Base-by-base conservation (phyloP, 2,888 invertebrate genomes). In the Petrolisthes manimaculis region DNA sequence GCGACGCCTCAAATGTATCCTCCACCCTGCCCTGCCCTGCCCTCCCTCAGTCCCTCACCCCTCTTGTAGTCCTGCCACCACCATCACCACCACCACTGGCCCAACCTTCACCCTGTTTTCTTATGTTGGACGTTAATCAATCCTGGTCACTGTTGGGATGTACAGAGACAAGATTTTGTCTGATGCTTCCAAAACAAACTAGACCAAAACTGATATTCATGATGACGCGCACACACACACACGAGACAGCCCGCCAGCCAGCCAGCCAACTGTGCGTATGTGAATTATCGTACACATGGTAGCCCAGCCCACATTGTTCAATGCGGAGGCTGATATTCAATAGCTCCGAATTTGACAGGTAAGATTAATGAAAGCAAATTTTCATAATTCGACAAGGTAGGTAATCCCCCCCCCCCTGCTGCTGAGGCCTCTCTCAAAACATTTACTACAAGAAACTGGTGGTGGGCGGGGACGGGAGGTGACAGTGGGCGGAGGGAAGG, bases 331-430 rank as follows among this genome's bases (percentile, higher is more conserved):
- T 80, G 88, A 88, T 80, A 88, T 83, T 88, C 79, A 88, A 88
- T 88, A 88, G 88, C 88, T 84, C 61, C 71, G 80, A 88, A 84
- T 88, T 88, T 88, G 88, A 88, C 88, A 88, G 88, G 80, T 80
- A 84, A 88, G 84, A 88, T 88, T 88, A 88, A 88, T 88, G 88
- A 88, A 88, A 88, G 88, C 80, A 84, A 88, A 88, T 88, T 84
- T 88, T 88, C 84, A 84, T 88, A 88, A 84, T 84, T 84, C 81
- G 81, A 84, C 84, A 84, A 88, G 88, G 84, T 74, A 84, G 81
- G 84, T 84, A 84, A 88, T 75, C 51, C 71, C 84, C 84, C 88
- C 80, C 84, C 71, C 51, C 71, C 84, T 83, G 84, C 80, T 75
- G 81, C 81, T 75, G 84, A 78, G 84, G 53, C 56, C 71, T 56